Conservation (phyloP, 1,140 invertebrate species). For the Portunus trituberculatus region DNA sequence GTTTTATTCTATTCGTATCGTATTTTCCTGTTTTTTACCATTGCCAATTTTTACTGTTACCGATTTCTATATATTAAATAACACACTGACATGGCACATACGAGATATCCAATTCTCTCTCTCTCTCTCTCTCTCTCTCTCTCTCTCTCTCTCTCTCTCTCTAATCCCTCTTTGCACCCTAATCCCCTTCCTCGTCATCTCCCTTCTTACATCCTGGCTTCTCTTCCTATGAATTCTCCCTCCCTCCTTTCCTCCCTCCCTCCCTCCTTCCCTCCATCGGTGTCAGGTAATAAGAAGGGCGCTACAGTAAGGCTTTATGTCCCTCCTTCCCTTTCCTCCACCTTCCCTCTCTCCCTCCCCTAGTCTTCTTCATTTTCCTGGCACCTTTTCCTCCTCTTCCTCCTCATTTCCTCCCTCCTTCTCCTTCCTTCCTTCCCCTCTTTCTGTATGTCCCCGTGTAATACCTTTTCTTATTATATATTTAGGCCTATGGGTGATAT, state of each 20-base stretch:
- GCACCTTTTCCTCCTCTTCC: no score
- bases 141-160: slow-evolving; percentile 20
- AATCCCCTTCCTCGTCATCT: slow-evolving; percentile 7
- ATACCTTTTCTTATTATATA: slow-evolving; percentile 24
- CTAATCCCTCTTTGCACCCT: slow-evolving; percentile 9
- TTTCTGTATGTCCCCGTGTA: neutral
- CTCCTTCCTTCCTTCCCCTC: neutral
- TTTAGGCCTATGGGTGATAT: slow-evolving; percentile 10
- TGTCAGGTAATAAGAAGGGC: neutral
- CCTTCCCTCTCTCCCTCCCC: neutral
- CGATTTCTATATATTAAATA: neutral
- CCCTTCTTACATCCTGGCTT: neutral
- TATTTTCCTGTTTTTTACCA: neutral
- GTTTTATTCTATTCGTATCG: neutral
- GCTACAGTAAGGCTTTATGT: slow-evolving; percentile 13
- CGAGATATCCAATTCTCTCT: neutral
- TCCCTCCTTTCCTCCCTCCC: neutral
- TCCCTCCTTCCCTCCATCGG: neutral
- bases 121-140: slow-evolving; percentile 10
- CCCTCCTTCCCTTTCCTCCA: neutral
- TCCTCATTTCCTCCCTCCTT: neutral
- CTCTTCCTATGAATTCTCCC: neutral
- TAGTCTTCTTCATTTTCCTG: neutral
- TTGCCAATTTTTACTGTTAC: neutral
- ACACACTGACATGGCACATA: neutral